Conservation (phyloP, 1,140 invertebrate species). For the Procambarus virginalis region DNA sequence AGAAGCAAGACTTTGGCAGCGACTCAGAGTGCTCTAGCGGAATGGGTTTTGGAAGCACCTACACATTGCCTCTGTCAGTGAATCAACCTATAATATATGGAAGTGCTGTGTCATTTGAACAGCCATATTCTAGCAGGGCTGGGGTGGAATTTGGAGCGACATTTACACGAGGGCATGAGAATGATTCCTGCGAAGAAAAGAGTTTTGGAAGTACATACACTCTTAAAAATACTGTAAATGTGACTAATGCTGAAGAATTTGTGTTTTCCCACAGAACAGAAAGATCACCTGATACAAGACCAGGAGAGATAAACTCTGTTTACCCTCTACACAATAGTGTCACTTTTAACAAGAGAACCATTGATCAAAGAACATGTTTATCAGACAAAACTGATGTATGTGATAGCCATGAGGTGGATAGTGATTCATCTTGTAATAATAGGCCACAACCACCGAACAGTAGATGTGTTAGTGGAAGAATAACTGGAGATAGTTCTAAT, state of each 20-base stretch:
- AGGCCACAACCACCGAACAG: neutral
- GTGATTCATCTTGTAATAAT: neutral
- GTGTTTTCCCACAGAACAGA: constrained; percentile 23
- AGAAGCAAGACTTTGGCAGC: neutral
- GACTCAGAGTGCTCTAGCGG: neutral
- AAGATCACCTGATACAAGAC: constrained; percentile 12
- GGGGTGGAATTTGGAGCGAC: neutral
- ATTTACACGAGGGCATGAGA: neutral
- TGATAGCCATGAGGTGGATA: neutral
- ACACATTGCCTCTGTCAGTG: neutral
- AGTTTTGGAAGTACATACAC: constrained; percentile 6
- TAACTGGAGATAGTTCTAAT: neutral
- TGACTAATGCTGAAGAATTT: neutral
- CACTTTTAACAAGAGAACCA: neutral
- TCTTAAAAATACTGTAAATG: neutral
- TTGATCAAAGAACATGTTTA: neutral
- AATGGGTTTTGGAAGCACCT: constrained; percentile 19
- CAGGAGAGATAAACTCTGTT: neutral
- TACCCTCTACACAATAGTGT: neutral
- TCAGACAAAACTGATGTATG: neutral
- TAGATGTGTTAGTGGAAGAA: neutral
- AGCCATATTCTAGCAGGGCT: neutral
- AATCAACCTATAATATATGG: constrained; percentile 34
- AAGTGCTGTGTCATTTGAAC: constrained; percentile 6
- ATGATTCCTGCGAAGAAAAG: neutral